These are phyloP conservation scores for Ornithoptera alexandrae DNA, from an alignment of 2,888 invertebrate species.

Conservation along the genomic window DNA sequence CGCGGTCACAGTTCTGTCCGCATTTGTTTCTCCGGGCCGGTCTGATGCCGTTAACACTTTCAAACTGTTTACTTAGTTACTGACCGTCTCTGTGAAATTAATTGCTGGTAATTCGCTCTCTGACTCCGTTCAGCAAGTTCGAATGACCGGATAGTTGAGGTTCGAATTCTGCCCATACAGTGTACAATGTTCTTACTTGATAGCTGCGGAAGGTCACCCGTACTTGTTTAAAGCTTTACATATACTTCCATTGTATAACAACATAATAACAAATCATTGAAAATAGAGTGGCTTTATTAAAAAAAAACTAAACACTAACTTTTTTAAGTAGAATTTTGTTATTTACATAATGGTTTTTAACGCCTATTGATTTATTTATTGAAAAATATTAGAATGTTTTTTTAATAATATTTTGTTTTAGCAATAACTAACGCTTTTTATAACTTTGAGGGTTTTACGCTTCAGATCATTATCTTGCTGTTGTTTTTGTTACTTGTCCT, in stretches of 20 bases:
- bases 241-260: not conserved
- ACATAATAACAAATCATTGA: too few species aligned
- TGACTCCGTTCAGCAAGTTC: slow-evolving; percentile 65
- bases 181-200: slow-evolving; percentile 70
- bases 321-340: too few species aligned
- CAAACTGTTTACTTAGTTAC: slow-evolving; percentile 54
- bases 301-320: too few species aligned
- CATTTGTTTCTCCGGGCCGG: slow-evolving; percentile 29
- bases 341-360: too few species aligned
- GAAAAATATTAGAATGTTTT: not conserved
- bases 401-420: not conserved
- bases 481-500: not conserved
- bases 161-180: slow-evolving; percentile 63
- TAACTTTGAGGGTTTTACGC: not conserved
- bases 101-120: slow-evolving; percentile 49
- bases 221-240: slow-evolving; percentile 60
- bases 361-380: too few species aligned
- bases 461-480: not conserved
- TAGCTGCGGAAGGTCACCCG: slow-evolving; percentile 66
- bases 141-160: slow-evolving; percentile 71
- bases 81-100: slow-evolving; percentile 62
- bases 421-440: too few species aligned
- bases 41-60: slow-evolving; percentile 48
- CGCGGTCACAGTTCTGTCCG: slow-evolving; percentile 37
- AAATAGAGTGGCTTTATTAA: too few species aligned